Conservation (phyloP, 2,797 vertebrate genomes). For the Hyperoplus immaculatus region DNA sequence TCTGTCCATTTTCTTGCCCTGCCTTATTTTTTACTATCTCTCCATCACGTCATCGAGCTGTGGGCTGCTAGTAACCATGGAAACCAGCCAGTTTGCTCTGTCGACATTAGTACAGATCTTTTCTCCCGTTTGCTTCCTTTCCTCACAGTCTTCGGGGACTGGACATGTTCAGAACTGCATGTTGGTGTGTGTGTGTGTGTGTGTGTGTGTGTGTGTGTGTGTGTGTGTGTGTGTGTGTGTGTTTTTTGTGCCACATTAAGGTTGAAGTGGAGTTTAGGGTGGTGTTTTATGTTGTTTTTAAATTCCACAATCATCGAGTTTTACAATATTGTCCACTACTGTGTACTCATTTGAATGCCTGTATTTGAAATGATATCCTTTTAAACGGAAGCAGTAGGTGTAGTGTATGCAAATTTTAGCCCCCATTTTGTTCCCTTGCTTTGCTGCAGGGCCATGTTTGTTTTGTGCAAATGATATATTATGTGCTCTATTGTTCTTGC, state of each 20-base stretch:
- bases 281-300: neutral
- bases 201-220: too few species aligned
- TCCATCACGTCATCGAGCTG: conserved; percentile 64
- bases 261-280: conserved; percentile 1
- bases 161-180: conserved; percentile 15
- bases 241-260: neutral
- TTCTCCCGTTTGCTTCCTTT: neutral
- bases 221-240: too few species aligned
- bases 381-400: conserved; percentile 1
- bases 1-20: conserved; percentile 53
- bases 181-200: conserved; percentile 11
- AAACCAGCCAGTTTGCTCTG: conserved; percentile 69
- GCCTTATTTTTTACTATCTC: conserved; percentile 50
- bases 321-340: too few species aligned
- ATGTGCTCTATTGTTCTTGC: neutral
- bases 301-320: neutral
- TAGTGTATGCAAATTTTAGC: neutral
- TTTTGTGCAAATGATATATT: neutral
- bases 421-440: conserved; percentile 5
- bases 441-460: conserved; percentile 1
- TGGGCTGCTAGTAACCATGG: conserved; percentile 78
- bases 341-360: neutral
- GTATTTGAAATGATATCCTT: neutral
- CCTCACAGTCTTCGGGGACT: conserved; percentile 1
- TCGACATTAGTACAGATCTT: conserved; percentile 41